These are phyloP conservation scores for Actias luna DNA, from an alignment of 2,888 invertebrate genomes.

Conservation along the genomic window DNA sequence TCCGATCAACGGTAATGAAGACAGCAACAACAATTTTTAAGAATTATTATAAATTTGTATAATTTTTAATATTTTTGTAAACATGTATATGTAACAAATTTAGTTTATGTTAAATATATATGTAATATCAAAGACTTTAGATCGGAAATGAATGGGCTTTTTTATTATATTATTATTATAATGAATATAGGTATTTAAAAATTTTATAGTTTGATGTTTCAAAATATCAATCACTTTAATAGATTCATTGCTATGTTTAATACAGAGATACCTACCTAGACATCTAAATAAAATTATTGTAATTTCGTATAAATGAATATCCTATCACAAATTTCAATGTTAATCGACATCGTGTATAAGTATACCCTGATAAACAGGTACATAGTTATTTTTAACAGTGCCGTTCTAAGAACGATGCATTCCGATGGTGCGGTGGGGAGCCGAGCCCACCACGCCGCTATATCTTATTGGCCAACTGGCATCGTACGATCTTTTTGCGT, in stretches of 20 bases:
- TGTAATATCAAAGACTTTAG: no score
- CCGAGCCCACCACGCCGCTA: slow-evolving; percentile 72
- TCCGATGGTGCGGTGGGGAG: slow-evolving; percentile 72
- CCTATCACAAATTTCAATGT: slow-evolving; percentile 39
- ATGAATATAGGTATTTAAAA: no score
- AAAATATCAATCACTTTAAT: background rate
- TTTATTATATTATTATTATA: no score
- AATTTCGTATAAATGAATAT: slow-evolving; percentile 26
- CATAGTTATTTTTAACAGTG: slow-evolving; percentile 78
- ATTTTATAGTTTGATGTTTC: background rate
- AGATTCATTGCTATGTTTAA: background rate
- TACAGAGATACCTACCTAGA: background rate
- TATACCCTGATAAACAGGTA: slow-evolving; percentile 58
- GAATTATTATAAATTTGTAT: no score
- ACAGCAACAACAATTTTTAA: no score
- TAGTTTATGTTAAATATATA: no score
- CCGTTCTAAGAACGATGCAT: slow-evolving; percentile 72
- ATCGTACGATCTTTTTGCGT: slow-evolving; percentile 73
- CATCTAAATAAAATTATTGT: background rate
- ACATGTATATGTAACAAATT: no score
- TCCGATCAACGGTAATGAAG: no score
- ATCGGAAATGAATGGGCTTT: no score
- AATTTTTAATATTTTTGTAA: no score
- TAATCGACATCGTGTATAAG: slow-evolving; percentile 57
- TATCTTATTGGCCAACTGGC: slow-evolving; percentile 60